phyloP scores from a whole-genome alignment of 2,797 vertebrate genomes.

The Parambassis ranga region DNA sequence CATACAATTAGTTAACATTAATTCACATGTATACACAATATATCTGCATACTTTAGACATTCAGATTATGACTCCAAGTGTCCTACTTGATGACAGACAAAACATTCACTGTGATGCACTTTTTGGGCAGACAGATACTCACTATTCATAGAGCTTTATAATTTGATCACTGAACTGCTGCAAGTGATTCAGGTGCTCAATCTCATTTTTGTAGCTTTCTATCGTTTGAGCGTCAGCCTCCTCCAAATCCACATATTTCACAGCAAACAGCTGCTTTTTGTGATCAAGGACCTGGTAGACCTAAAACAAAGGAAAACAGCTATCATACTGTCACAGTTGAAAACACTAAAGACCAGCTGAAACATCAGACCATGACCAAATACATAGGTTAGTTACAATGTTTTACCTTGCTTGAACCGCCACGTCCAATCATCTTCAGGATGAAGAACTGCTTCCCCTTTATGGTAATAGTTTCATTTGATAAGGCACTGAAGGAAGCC shows the following conservation, averaged over 20 bases:
- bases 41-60: too few species aligned
- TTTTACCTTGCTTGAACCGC: conserved; percentile 95
- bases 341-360: not conserved
- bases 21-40: too few species aligned
- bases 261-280: conserved; percentile 91
- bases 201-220: conserved; percentile 97
- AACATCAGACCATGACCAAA: not conserved
- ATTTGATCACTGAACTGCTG: conserved; percentile 97
- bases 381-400: too few species aligned
- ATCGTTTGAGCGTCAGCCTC: conserved; percentile 91
- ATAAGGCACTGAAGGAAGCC: conserved; percentile 60
- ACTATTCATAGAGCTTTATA: conserved; percentile 95
- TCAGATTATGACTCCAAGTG: too few species aligned
- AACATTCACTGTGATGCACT: not conserved
- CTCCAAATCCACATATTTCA: conserved; percentile 93
- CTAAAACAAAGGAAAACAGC: conserved; percentile 58
- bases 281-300: conserved; percentile 96
- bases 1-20: too few species aligned
- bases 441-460: conserved; percentile 91
- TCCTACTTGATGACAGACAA: too few species aligned
- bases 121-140: conserved; percentile 58
- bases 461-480: conserved; percentile 88
- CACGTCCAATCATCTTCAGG: conserved; percentile 94
- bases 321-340: not conserved
- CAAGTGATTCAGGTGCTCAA: conserved; percentile 91